These are phyloP conservation scores for Mobula hypostoma DNA, from an alignment of 2,113 vertebrate genomes.

Conservation along the genomic window DNA sequence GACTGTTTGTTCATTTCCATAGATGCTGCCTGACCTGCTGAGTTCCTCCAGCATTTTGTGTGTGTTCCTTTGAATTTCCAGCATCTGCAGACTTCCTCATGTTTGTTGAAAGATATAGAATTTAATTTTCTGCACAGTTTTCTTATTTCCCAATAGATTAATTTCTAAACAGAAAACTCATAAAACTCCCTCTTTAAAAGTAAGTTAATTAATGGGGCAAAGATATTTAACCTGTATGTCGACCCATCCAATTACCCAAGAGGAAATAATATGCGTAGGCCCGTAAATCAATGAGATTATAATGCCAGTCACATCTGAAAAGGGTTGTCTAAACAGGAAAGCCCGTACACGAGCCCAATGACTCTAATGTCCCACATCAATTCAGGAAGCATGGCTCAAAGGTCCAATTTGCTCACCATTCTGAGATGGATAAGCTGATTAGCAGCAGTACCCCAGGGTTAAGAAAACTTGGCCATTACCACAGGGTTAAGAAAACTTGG, in stretches of 20 bases:
- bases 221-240: background rate
- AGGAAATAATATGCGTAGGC: background rate
- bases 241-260: background rate
- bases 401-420: too few relatives aligned
- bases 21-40: too few relatives aligned
- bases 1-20: too few relatives aligned
- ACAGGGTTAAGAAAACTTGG: background rate
- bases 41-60: too few relatives aligned
- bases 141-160: background rate
- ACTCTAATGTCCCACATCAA: background rate
- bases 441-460: too few relatives aligned
- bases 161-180: background rate
- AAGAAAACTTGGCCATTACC: background rate
- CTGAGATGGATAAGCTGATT: too few relatives aligned
- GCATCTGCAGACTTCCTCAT: too few relatives aligned
- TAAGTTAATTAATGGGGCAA: background rate
- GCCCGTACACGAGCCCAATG: background rate
- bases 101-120: background rate
- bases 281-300: background rate
- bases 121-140: background rate
- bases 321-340: background rate
- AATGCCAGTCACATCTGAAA: background rate
- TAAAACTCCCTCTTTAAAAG: background rate
- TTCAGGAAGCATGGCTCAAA: background rate
- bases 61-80: too few relatives aligned